Conservation (phyloP, 2,797 vertebrate genomes). For the Myotis findleyi region DNA sequence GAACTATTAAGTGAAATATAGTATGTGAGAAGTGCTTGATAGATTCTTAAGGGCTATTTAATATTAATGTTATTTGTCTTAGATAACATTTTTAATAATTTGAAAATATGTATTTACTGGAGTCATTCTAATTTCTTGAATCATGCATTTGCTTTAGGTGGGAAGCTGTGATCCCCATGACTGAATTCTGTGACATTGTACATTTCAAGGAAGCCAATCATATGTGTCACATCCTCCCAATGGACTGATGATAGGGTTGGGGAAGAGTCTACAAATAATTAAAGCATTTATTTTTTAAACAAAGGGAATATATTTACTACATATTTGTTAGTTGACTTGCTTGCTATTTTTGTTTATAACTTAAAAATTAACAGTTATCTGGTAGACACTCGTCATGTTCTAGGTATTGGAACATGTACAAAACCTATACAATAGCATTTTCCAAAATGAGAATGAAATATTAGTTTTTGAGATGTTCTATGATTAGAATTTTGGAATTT, state of each 20-base stretch:
- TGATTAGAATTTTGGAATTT: background rate
- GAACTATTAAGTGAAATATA: background rate
- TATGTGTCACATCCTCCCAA: background rate
- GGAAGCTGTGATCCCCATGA: background rate
- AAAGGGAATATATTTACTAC: background rate
- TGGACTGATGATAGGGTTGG: background rate
- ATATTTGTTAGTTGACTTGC: background rate
- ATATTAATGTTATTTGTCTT: background rate
- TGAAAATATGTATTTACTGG: background rate
- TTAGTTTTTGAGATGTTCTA: conserved; percentile 13
- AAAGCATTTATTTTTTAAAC: background rate
- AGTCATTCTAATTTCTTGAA: background rate
- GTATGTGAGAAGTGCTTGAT: background rate
- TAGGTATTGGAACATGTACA: background rate
- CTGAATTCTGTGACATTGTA: background rate
- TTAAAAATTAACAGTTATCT: conserved; percentile 15
- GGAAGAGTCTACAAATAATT: background rate
- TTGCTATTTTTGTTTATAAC: background rate
- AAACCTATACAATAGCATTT: background rate
- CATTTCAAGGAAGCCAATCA: background rate
- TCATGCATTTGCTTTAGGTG: background rate
- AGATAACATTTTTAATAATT: background rate
- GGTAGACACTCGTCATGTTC: background rate
- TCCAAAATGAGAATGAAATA: background rate
- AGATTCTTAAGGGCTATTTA: background rate